These are phyloP conservation scores for Megaceryle torquata DNA, from an alignment of 2,113 vertebrate genomes.

Conservation along the genomic window DNA sequence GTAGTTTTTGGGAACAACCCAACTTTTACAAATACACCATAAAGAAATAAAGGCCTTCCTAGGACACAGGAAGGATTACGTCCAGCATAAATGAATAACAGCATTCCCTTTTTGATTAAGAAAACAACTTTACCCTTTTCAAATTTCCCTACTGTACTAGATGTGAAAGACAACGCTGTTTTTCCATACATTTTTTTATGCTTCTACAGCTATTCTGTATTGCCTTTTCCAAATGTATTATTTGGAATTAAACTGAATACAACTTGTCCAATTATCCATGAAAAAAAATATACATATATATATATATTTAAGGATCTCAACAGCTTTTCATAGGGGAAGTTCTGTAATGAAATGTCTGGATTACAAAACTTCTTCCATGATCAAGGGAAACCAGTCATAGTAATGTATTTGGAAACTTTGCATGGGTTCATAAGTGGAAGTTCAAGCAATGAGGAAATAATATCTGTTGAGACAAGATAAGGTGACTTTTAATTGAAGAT, in stretches of 20 bases:
- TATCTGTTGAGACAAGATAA: not conserved
- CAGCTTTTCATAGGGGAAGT: not conserved
- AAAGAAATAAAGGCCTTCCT: not conserved
- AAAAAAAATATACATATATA: too few species aligned
- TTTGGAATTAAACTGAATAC: not conserved
- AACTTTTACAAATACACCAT: rapidly evolving
- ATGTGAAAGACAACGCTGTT: not conserved
- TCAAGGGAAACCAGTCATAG: not conserved
- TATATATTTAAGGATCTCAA: not conserved
- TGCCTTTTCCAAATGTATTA: not conserved
- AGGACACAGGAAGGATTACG: not conserved
- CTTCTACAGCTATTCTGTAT: not conserved
- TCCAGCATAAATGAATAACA: not conserved
- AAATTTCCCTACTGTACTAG: not conserved
- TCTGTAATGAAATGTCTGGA: not conserved
- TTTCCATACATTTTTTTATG: not conserved
- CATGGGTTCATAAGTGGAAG: not conserved
- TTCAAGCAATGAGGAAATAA: not conserved
- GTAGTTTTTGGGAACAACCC: not conserved
- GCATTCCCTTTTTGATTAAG: not conserved
- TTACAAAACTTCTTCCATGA: not conserved
- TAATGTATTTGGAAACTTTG: not conserved
- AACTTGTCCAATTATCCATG: not conserved
- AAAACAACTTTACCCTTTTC: not conserved
- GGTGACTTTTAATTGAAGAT: not conserved